Evolutionary conservation across 2,113 vertebrate genomes (phyloP), one percentile per base, ranked within the genome.

Genomic region (Lophochroa leadbeateri): DNA sequence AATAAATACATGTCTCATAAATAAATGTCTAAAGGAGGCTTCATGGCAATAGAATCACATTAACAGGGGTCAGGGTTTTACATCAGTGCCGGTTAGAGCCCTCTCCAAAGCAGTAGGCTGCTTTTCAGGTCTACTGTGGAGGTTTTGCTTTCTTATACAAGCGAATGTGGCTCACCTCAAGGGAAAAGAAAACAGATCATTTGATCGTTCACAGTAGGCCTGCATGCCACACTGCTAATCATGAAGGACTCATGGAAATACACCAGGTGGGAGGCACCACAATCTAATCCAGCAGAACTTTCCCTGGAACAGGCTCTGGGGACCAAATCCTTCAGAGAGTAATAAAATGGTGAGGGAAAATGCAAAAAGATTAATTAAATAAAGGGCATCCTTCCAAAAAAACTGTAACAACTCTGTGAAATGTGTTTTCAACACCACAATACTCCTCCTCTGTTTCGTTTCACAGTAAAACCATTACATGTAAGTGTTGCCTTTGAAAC

Each of bases 401-500:
- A 79, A 8, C 55, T 25, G 63, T 75, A 95, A 96, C 95, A 97
- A 96, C 94, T 86, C 82, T 74, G 69, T 84, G 90, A 97, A 97
- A 97, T 96, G 92, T 85, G 80, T 97, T 97, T 97, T 97, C 97
- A 97, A 79, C 97, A 96, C 93, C 93, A 92, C 84, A 88, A 92
- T 93, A 64, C 77, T 84, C 82, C 72, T 95, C 89, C 96, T 97
- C 95, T 96, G 95, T 97, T 97, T 97, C 95, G 94, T 95, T 96
- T 97, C 95, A 96, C 84, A 96, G 96, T 82, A 96, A 96, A 97
- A 96, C 81, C 95, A 97, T 97, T 97, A 95, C 87, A 69, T 76
- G 18, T 95, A 97, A 97, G 96, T 94, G 96, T 76, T 95, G 94
- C 94, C 96, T 97, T 97, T 97, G 96, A 97, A 97, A 97, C n/a